Percentiles rank a stretch among this genome's conserved stretches.
Conservation (phyloP, 2,797 vertebrate species). For the Dicrostonyx torquatus region DNA sequence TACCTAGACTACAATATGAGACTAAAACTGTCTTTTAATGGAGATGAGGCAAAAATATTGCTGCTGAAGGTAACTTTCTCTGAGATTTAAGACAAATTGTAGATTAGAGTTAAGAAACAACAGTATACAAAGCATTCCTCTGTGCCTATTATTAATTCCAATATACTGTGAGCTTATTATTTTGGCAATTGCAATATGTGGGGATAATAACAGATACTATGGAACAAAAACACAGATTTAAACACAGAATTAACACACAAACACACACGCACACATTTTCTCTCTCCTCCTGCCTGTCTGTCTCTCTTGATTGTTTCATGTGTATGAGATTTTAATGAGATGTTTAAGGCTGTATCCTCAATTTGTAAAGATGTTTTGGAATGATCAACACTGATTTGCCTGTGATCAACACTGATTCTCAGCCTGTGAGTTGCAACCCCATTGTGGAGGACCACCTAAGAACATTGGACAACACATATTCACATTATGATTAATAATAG, state of each 20-base stretch:
- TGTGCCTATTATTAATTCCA: slow-evolving; percentile 35
- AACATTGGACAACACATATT: not conserved
- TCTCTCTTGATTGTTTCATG: not conserved
- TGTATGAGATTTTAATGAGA: not conserved
- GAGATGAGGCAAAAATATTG: not conserved
- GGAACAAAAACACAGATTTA: not conserved
- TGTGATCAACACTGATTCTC: no score
- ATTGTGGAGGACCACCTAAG: not conserved
- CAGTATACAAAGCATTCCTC: not conserved
- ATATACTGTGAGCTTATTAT: not conserved
- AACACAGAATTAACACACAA: not conserved
- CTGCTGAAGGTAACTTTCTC: slow-evolving; percentile 20
- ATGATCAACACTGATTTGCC: no score
- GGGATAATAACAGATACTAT: not conserved
- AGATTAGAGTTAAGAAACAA: slow-evolving; percentile 20
- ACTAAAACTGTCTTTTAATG: not conserved
- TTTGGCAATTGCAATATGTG: not conserved
- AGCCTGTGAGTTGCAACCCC: not conserved
- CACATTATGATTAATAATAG: not conserved
- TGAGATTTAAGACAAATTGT: not conserved
- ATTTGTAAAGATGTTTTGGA: not conserved
- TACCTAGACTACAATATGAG: not conserved
- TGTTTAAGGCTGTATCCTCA: not conserved
- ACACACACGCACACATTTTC: no score
- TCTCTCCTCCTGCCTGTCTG: not conserved